phyloP scores from a whole-genome alignment of 2,113 vertebrate species.

The Tupaia chinensis region DNA sequence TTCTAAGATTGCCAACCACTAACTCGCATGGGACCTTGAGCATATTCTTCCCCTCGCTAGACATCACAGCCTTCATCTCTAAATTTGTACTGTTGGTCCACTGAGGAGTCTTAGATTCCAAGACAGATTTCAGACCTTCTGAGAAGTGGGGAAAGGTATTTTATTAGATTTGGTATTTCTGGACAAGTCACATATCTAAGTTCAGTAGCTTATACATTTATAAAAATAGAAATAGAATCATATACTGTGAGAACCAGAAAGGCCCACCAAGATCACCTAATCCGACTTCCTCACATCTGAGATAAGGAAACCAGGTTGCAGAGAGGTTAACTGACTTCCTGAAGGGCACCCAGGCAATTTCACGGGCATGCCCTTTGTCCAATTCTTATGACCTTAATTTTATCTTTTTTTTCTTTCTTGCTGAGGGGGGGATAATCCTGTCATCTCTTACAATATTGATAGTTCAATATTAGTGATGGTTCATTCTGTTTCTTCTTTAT shows the following conservation, averaged over 20 bases:
- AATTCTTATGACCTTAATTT: conserved; percentile 3
- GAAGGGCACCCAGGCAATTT: background rate
- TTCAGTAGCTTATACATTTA: background rate
- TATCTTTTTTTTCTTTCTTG: background rate
- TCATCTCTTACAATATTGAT: conserved; percentile 21
- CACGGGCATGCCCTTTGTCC: background rate
- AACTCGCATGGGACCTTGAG: background rate
- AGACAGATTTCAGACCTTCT: background rate
- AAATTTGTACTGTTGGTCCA: background rate
- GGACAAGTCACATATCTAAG: conserved; percentile 1
- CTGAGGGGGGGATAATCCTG: background rate
- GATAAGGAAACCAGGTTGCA: background rate
- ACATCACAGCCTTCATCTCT: background rate
- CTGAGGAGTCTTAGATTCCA: background rate
- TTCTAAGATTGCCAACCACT: background rate
- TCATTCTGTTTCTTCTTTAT: background rate
- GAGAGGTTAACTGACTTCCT: background rate
- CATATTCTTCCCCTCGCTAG: background rate
- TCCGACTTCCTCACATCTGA: background rate
- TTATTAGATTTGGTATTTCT: conserved; percentile 4
- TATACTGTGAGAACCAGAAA: conserved; percentile 15
- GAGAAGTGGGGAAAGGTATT: background rate
- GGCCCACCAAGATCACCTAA: background rate
- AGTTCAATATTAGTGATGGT: background rate
- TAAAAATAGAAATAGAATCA: conserved; percentile 36